Percentiles rank a stretch among this genome's conserved stretches.
Evolutionary conservation across 2,797 vertebrate species (phyloP).

Genomic region (Lepilemur septentrionalis): DNA sequence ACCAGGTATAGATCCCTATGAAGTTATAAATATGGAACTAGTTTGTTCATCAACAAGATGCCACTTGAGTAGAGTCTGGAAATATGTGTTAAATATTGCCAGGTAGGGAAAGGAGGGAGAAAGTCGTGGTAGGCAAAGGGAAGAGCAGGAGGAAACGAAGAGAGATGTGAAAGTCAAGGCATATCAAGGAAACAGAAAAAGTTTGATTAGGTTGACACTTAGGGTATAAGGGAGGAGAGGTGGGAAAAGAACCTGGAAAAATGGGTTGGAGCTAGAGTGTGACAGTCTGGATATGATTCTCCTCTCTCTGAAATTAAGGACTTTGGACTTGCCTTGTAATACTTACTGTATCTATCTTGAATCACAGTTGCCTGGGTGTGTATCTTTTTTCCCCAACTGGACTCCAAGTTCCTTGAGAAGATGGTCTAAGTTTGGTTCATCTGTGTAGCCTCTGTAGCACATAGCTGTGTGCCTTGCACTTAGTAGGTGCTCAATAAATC

Average conservation of each 20-base stretch:
- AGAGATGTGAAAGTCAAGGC: neutral
- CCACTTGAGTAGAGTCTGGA: neutral
- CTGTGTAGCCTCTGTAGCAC: neutral
- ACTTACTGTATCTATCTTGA: neutral
- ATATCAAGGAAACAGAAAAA: neutral
- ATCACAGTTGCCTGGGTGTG: neutral
- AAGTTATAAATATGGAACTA: neutral
- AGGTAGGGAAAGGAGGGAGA: neutral
- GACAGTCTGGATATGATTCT: neutral
- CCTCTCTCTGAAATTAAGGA: slow-evolving; percentile 2
- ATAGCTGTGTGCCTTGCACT: neutral
- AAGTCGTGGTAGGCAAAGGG: neutral
- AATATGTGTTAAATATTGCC: neutral
- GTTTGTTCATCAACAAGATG: slow-evolving; percentile 11
- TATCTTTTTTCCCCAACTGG: neutral
- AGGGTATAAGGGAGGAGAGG: neutral
- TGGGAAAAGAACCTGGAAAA: neutral
- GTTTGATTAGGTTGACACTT: neutral
- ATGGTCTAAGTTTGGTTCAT: neutral
- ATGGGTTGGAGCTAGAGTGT: neutral
- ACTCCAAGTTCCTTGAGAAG: neutral
- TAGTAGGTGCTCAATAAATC: neutral
- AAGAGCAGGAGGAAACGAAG: neutral
- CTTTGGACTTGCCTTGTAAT: neutral
- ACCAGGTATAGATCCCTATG: neutral